A percentile compares a stretch with the other conserved stretches of the same genome.
These are phyloP conservation scores for Xenopus borealis DNA, from an alignment of 2,113 vertebrate genomes.

Conservation along the genomic window DNA sequence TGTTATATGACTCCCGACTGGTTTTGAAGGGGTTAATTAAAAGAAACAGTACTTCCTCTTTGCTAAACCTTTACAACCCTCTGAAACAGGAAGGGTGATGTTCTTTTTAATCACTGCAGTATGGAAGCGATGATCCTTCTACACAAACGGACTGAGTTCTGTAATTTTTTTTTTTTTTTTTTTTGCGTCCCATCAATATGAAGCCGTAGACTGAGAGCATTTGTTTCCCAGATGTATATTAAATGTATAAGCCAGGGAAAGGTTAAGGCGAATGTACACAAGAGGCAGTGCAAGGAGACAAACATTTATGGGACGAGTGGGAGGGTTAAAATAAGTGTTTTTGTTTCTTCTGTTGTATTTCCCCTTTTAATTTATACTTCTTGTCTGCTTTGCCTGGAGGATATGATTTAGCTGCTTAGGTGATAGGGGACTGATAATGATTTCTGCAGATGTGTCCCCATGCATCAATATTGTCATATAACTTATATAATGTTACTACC, in stretches of 20 bases:
- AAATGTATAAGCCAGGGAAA: constrained; percentile 18
- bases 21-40: neutral
- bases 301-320: neutral
- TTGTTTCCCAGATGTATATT: constrained; percentile 25
- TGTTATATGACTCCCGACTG: no score
- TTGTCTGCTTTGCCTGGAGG: no score
- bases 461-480: no score
- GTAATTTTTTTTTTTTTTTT: neutral
- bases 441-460: no score
- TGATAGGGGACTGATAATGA: no score
- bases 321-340: neutral
- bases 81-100: neutral
- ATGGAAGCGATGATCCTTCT: constrained; percentile 12
- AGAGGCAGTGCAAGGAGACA: neutral
- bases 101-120: neutral
- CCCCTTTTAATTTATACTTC: neutral
- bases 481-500: no score
- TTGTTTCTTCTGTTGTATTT: neutral
- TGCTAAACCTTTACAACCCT: constrained; percentile 6
- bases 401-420: no score
- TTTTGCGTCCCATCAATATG: neutral
- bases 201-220: constrained; percentile 13
- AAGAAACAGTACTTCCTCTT: neutral
- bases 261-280: neutral
- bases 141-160: neutral